Conservation (phyloP, 1,140 invertebrate genomes). For the Heterodera schachtii region DNA sequence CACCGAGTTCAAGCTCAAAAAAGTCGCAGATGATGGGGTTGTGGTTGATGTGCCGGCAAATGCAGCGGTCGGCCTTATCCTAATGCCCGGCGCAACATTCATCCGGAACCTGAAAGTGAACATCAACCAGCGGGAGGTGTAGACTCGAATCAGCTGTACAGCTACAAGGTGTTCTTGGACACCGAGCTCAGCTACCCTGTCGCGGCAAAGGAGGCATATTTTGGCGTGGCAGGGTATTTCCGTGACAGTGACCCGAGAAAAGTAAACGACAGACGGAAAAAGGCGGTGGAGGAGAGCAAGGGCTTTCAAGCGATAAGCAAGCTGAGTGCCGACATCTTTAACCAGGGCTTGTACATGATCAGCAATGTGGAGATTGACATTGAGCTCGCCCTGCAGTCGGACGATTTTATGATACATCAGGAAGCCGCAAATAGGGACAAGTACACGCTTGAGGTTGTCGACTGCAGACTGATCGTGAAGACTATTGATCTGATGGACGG, state of each 20-base stretch:
- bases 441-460: neutral
- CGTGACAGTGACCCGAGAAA: neutral
- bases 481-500: conserved; percentile 31
- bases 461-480: conserved; percentile 10
- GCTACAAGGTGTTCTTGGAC: conserved; percentile 7
- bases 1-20: neutral
- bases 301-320: conserved; percentile 3
- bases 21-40: neutral
- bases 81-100: neutral
- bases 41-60: neutral
- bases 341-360: conserved; percentile 10
- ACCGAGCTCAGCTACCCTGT: neutral
- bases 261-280: neutral
- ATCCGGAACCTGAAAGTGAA: neutral
- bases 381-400: neutral
- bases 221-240: neutral
- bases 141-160: conserved; percentile 8
- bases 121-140: conserved; percentile 19
- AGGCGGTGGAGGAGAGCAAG: neutral
- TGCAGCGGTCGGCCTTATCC: neutral
- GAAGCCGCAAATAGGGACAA: neutral
- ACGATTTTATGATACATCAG: neutral
- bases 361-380: conserved; percentile 18
- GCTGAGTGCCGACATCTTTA: conserved; percentile 6
- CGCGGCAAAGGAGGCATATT: neutral